phyloP scores from a whole-genome alignment of 1,140 invertebrate species.

The Drosophila suzukii region DNA sequence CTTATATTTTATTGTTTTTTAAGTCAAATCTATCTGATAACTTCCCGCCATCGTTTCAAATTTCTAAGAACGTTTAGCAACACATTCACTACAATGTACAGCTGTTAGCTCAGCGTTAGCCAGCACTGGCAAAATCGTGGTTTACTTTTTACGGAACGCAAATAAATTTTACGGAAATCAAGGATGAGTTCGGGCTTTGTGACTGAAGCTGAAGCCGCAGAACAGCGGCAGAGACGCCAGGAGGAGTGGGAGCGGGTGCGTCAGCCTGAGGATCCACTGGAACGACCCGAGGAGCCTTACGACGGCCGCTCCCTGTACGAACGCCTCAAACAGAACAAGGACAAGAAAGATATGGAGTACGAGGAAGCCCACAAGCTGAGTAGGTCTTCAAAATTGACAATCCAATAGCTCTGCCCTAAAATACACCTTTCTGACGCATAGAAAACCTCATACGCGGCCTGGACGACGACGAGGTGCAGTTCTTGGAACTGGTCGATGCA shows the following conservation, averaged over 20 bases:
- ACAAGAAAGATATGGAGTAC: conserved; percentile 95
- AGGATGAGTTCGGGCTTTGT: conserved; percentile 95
- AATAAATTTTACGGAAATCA: conserved; percentile 9
- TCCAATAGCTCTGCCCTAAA: background rate
- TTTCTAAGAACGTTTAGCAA: conserved; percentile 3
- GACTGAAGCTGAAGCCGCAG: conserved; percentile 93
- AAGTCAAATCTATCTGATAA: background rate
- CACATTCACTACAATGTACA: background rate
- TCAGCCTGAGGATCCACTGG: conserved; percentile 94
- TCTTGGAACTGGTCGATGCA: conserved; percentile 94
- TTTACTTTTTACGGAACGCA: background rate
- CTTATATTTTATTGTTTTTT: no score
- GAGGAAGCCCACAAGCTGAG: conserved; percentile 97
- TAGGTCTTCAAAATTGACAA: conserved; percentile 85
- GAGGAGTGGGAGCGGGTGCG: conserved; percentile 98
- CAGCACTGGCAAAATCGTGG: conserved; percentile 1
- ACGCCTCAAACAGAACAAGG: conserved; percentile 95
- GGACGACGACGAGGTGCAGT: conserved; percentile 97
- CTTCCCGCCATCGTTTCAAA: background rate
- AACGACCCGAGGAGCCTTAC: conserved; percentile 92
- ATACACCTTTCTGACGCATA: conserved; percentile 80
- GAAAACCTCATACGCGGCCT: conserved; percentile 97
- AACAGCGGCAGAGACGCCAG: conserved; percentile 91
- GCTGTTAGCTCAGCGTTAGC: background rate
- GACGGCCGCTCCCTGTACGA: conserved; percentile 95